phyloP scores from a whole-genome alignment of 1,140 invertebrate species.

The Apis florea region DNA sequence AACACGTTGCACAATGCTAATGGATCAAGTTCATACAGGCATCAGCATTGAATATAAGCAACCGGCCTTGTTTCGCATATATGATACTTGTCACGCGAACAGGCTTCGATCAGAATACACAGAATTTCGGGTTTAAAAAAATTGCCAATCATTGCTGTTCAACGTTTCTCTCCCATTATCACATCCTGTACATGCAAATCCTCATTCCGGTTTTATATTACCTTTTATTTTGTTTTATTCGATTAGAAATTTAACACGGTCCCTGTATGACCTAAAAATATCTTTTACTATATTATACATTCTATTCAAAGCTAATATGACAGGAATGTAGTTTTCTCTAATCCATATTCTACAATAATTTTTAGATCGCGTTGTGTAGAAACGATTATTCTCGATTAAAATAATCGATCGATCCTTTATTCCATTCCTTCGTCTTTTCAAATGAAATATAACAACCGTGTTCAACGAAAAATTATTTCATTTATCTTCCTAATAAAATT shows the following conservation, averaged over 20 bases:
- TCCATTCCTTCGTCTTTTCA: too few relatives aligned
- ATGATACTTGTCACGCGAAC: slow-evolving; percentile 27
- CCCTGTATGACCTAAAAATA: background rate
- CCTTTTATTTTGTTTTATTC: background rate
- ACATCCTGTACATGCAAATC: background rate
- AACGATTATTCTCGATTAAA: background rate
- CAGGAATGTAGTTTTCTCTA: background rate
- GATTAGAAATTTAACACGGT: background rate
- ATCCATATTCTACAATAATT: background rate
- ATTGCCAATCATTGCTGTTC: slow-evolving; percentile 17
- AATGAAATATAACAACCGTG: too few relatives aligned
- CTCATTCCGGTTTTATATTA: background rate
- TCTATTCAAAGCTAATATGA: background rate
- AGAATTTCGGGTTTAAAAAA: slow-evolving; percentile 25
- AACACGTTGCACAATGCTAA: slow-evolving; percentile 37
- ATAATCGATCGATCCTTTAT: too few relatives aligned
- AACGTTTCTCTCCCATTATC: background rate
- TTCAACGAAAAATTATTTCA: too few relatives aligned
- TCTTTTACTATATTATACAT: background rate
- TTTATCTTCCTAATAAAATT: too few relatives aligned
- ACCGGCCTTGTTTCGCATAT: slow-evolving; percentile 4
- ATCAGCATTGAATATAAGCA: slow-evolving; percentile 24
- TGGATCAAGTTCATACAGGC: slow-evolving; percentile 40
- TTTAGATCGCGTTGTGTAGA: background rate
- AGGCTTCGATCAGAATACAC: slow-evolving; percentile 19